phyloP scores from a whole-genome alignment of 2,888 invertebrate genomes.

The Diarsia mendica region DNA sequence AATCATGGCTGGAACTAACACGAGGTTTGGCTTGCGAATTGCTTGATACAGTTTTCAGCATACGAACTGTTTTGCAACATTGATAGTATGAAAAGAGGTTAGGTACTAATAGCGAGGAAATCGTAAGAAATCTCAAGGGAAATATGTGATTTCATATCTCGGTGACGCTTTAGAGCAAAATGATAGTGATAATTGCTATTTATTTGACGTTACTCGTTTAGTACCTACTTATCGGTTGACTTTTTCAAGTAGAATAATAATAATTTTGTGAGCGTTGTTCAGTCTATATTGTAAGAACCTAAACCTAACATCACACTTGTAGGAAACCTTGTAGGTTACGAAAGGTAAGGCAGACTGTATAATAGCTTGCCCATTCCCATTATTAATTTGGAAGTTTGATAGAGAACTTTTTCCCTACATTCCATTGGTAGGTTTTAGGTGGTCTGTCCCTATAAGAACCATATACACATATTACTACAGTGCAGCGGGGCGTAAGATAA shows the following conservation, averaged over 20 bases:
- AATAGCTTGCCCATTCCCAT: no score
- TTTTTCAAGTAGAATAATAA: not conserved
- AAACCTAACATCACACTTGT: not conserved
- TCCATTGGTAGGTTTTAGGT: no score
- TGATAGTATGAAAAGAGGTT: not conserved
- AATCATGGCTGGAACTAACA: constrained; percentile 30
- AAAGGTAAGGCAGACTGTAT: not conserved
- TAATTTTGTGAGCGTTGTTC: not conserved
- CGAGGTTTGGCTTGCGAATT: constrained; percentile 23
- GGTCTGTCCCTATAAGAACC: no score
- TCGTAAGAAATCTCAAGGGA: not conserved
- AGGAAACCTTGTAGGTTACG: no score
- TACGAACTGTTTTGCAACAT: not conserved
- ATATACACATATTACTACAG: no score
- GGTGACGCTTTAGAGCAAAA: not conserved
- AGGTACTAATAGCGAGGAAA: not conserved
- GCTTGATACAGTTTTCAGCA: not conserved
- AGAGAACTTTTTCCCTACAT: no score
- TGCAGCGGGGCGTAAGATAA: no score
- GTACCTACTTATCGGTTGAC: no score
- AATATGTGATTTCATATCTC: not conserved
- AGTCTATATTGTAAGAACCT: not conserved
- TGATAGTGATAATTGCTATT: not conserved
- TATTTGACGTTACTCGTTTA: not conserved
- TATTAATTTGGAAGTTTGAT: no score